Evolutionary conservation across 1,140 invertebrate genomes (phyloP), one percentile per base, ranked within the genome.

Genomic region (Drosophila asahinai): DNA sequence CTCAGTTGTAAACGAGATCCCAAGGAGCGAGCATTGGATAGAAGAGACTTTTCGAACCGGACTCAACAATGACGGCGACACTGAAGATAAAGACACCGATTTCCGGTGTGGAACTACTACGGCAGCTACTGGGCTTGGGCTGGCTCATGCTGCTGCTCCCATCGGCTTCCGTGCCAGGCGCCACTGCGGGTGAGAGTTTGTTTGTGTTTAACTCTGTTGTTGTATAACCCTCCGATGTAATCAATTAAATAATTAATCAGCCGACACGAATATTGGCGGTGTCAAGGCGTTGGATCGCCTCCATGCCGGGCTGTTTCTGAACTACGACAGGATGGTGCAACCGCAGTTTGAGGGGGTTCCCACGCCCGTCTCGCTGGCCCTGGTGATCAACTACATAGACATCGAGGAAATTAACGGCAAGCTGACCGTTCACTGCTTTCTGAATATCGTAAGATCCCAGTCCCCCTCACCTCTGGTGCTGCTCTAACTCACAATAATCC

Each of bases 251-350:
- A 9, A 25, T 51, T 45, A 11, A 49, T 43, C 38, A 73, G 86
- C 40, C 8, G 40, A 36, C 11, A 8, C 48, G 14, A 30, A 5
- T 15, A 51, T 51, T n/a, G 51, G 17, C 19, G 95, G 95, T 81
- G 92, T 94, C 19, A 95, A 95, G 14, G 93, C 93, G 79, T 94
- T 94, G 19, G 95, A 96, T 86, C 91, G 92, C 3, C 91, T 96
- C 47, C 94, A 95, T 78, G 93, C 94, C 55, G 94, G 95, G 82
- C 83, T 96, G 2, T 93, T 96, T 14, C 81, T 94, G 9, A 94
- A 94, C 57, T 96, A 96, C 80, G 95, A 96, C 84, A 95, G 95
- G 92, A 94, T 95, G 77, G 93, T 94, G 3, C 94, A 95, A 72
- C 95, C 95, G 3, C 84, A 94, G 1, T 93, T 94, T 72, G 94